A percentile compares a stretch with the other conserved stretches of the same genome.
Evolutionary conservation across 2,888 invertebrate genomes (phyloP).

Genomic region (Lasioglossum morio): DNA sequence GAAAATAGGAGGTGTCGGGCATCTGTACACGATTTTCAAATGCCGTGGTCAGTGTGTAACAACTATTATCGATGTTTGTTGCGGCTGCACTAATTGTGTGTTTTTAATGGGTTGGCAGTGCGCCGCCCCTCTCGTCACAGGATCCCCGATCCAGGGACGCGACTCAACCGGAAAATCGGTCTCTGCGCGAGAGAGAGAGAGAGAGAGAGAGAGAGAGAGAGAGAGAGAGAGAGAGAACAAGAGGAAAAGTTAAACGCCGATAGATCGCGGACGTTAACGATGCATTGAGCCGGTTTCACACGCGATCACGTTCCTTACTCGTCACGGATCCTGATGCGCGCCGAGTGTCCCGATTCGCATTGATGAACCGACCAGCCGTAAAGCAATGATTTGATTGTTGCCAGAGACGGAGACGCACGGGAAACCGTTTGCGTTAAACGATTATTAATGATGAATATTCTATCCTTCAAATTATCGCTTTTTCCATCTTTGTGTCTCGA

Average conservation of each 20-base stretch:
- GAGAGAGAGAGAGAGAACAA: background rate
- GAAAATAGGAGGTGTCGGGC: background rate
- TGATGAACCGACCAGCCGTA: constrained; percentile 31
- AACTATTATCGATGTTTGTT: constrained; percentile 80
- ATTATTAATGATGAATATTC: background rate
- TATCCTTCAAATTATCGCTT: background rate
- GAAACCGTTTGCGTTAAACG: background rate
- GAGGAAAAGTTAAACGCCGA: constrained; percentile 18
- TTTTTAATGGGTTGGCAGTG: constrained; percentile 80
- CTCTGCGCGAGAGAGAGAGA: background rate
- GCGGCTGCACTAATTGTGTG: constrained; percentile 82
- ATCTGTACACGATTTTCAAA: constrained; percentile 16
- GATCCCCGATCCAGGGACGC: constrained; percentile 72
- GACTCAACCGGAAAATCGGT: constrained; percentile 58
- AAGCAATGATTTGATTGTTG: background rate
- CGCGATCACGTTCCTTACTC: constrained; percentile 44
- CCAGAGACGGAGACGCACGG: background rate
- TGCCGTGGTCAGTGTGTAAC: constrained; percentile 58
- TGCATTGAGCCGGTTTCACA: constrained; percentile 25
- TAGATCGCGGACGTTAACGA: constrained; percentile 44
- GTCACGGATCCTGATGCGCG: constrained; percentile 28
- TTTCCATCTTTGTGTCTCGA: background rate
- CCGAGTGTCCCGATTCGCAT: constrained; percentile 38
- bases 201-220: background rate
- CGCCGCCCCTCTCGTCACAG: constrained; percentile 63